Percentiles rank a stretch among this genome's conserved stretches.
These are phyloP conservation scores for Rhinophrynus dorsalis DNA, from an alignment of 2,797 vertebrate genomes.

Conservation along the genomic window DNA sequence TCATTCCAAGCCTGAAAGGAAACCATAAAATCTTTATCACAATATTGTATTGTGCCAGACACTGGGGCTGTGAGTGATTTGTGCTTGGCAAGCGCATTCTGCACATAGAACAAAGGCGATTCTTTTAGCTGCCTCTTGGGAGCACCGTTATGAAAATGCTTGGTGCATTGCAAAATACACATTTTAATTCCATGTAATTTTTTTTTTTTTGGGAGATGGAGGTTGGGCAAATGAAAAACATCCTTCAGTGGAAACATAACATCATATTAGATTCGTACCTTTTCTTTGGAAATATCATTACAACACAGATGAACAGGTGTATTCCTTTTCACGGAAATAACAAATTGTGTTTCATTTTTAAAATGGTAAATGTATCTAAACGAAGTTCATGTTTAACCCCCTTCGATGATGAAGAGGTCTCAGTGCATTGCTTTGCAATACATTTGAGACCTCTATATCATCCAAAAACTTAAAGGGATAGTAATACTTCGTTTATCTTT, in stretches of 20 bases:
- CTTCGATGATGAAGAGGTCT: too few relatives aligned
- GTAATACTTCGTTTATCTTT: too few relatives aligned
- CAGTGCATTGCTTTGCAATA: too few relatives aligned
- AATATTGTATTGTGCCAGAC: conserved; percentile 38
- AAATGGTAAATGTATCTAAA: too few relatives aligned
- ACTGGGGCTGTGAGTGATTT: conserved; percentile 25
- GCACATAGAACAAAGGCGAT: conserved; percentile 37
- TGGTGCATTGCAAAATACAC: background rate
- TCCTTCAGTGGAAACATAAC: background rate
- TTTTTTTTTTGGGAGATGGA: background rate
- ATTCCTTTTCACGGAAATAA: too few relatives aligned
- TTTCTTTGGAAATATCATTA: background rate
- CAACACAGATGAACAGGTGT: too few relatives aligned
- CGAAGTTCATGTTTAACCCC: too few relatives aligned
- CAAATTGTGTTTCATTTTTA: too few relatives aligned
- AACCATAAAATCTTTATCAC: conserved; percentile 46
- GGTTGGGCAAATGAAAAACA: background rate
- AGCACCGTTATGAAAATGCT: background rate
- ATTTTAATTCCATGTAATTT: background rate
- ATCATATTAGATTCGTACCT: background rate
- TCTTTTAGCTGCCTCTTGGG: conserved; percentile 17
- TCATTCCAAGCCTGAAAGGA: conserved; percentile 34
- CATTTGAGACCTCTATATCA: too few relatives aligned
- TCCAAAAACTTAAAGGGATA: too few relatives aligned
- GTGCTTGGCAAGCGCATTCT: conserved; percentile 34